Evolutionary conservation across 1,140 invertebrate species (phyloP), one percentile per base, ranked within the genome.

Genomic region (Saccostrea glomerata): DNA sequence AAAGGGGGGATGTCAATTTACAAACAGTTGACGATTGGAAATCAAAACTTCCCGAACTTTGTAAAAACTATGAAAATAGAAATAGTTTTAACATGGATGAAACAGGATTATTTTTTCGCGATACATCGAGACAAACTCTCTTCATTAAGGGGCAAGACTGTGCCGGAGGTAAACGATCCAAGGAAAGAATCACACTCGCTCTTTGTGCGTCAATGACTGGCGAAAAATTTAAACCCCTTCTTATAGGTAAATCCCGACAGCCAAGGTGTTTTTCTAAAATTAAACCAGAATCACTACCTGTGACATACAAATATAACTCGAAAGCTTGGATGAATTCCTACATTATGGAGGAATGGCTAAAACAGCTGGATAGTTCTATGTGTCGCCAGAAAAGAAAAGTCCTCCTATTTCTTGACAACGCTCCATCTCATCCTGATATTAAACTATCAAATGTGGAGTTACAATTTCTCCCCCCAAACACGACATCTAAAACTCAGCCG

Each of bases 21-120:
- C 30, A 36, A 36, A 36, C 30, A 36, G 30, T 36, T 36, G 30
- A 36, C 2, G 30, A 36, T 36, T 58, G 56, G 56, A 58, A 58
- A 58, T 58, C 56, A 13, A 58, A 58, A 60, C 40, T 89, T 23
- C 86, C 66, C 4, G 55, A 73, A 13, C 77, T 91, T 30, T 23
- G 77, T 5, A 17, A 84, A 23, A 86, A 63, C 9, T 92, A 89
- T 85, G 70, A 84, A 54, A 47, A 73, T 11, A 25, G 77, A 11
- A 85, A 93, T 84, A 90, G 93, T 63, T 93, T 82, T 86, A 92
- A 93, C 86, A 56, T 77, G 23, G 91, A 92, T 82, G 89, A 92
- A 83, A 93, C 89, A 36, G 91, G 90, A 7, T 82, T 93, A 6
- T 92, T 91, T 73, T 92, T 63, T 23, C 84, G 85, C 86, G 56